Base-by-base conservation (phyloP, 2,888 invertebrate species). In the Chrysotoxum bicinctum region DNA sequence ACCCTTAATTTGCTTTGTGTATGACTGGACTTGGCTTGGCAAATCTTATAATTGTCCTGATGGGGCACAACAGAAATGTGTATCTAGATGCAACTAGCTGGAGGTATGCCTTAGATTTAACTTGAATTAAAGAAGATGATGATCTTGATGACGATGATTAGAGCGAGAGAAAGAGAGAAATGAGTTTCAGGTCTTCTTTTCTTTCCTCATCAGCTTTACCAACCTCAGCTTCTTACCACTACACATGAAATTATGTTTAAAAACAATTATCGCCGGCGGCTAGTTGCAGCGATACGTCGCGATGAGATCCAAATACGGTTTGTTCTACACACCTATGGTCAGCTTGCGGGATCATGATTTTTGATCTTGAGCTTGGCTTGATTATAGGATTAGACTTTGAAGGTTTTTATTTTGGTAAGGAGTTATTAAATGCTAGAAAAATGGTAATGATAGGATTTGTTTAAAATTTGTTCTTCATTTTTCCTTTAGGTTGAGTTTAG, bases 221-320 rank as follows among this genome's bases (percentile, higher is more conserved):
- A 58, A 26, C 21, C 30, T 56, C 16, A 56, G 10, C 9, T 50
- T 50, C 16, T n/a, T 8, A 26, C 45, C 21, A 23, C 32, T 23
- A 56, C 64, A 54, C 56, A 75, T 84, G 81, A 62, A 76, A 76
- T 76, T 81, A 76, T 72, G 60, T 85, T 85, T 81, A 81, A 85
- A 72, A 85, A 62, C 81, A 81, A 85, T 85, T 85, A 81, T 85
- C 76, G 76, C 85, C 81, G 81, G 68, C 76, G 85, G 85, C 72
- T 77, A 62, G 85, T 62, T 76, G 62, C n/a, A 40, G 60, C 35
- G 35, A 58, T 74, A 32, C 78, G 16, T 26, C 35, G 40, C 66
- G 45, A 56, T 64, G 58, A 72, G 75, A 66, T 43, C 68, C 81
- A 76, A 75, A 75, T 68, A 76, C 56, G 56, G 60, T 21, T 26